Conservation (phyloP, 1,140 invertebrate species). For the Drosophila ohnishii region DNA sequence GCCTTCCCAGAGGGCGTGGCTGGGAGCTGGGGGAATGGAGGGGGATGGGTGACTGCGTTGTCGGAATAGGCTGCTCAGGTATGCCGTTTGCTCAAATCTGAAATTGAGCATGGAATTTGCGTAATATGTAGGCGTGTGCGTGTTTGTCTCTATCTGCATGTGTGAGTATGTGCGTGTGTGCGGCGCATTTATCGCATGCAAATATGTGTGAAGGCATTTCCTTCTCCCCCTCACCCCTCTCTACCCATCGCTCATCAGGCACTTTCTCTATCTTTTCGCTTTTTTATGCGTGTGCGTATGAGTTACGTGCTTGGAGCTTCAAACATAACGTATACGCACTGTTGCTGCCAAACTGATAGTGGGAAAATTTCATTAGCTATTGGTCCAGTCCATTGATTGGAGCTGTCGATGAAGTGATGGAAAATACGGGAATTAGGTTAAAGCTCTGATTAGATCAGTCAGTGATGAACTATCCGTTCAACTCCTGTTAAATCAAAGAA, state of each 20-base stretch:
- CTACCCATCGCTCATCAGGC: neutral
- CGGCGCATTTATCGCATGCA: conserved; percentile 61
- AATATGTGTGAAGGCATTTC: conserved; percentile 60
- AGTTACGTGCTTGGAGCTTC: conserved; percentile 40
- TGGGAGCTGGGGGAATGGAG: neutral
- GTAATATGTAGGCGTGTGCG: conserved; percentile 59
- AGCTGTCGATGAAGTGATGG: conserved; percentile 16
- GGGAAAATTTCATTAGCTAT: conserved; percentile 30
- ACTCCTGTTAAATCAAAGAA: neutral
- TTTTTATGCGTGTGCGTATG: conserved; percentile 27
- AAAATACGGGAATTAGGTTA: neutral
- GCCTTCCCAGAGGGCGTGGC: neutral
- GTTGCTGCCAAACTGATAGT: conserved; percentile 16
- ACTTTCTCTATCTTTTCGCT: conserved; percentile 21
- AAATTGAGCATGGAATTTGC: conserved; percentile 68
- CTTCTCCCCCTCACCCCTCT: neutral
- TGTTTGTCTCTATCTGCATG: conserved; percentile 15
- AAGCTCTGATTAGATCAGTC: neutral
- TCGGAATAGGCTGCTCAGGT: conserved; percentile 54
- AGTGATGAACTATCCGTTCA: too few relatives aligned
- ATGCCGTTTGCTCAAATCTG: conserved; percentile 67
- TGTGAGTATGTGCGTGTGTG: conserved; percentile 35
- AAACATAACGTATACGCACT: conserved; percentile 50
- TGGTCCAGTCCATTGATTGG: conserved; percentile 16
- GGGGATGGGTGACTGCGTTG: conserved; percentile 3